Conservation (phyloP, 2,113 vertebrate genomes). For the Theristicus caerulescens region DNA sequence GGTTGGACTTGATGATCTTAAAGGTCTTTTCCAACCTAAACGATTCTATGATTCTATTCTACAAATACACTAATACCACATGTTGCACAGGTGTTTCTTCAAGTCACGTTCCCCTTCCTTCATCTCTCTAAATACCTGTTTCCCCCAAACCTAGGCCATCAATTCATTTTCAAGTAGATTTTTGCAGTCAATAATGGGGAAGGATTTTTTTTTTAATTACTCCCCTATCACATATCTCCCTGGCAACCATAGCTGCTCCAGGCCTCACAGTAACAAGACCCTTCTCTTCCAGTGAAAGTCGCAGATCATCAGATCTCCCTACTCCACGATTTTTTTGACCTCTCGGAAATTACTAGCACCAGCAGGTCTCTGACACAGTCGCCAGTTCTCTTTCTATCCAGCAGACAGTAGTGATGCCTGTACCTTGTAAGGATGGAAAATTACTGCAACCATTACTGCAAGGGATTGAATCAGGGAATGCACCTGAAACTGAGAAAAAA, state of each 20-base stretch:
- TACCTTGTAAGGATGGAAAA: not conserved
- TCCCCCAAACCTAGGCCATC: not conserved
- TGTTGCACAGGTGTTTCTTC: accelerated
- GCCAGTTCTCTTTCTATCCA: not conserved
- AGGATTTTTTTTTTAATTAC: not conserved
- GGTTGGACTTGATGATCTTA: too few species aligned
- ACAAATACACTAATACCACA: not conserved
- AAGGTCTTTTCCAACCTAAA: too few species aligned
- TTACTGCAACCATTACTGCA: not conserved
- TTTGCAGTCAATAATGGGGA: not conserved
- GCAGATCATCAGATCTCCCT: not conserved
- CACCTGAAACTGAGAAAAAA: not conserved
- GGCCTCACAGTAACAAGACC: not conserved
- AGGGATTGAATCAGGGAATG: not conserved
- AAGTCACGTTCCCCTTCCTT: not conserved
- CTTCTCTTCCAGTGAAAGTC: not conserved
- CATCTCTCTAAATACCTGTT: not conserved
- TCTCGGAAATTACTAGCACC: not conserved
- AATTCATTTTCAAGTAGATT: not conserved
- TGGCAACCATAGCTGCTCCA: not conserved
- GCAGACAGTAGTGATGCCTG: not conserved
- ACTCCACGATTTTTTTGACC: accelerated
- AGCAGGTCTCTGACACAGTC: not conserved
- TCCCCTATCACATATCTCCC: not conserved
- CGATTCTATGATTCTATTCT: too few species aligned